Evolutionary conservation across 2,113 vertebrate species (phyloP).

Genomic region (Lophochroa leadbeateri): DNA sequence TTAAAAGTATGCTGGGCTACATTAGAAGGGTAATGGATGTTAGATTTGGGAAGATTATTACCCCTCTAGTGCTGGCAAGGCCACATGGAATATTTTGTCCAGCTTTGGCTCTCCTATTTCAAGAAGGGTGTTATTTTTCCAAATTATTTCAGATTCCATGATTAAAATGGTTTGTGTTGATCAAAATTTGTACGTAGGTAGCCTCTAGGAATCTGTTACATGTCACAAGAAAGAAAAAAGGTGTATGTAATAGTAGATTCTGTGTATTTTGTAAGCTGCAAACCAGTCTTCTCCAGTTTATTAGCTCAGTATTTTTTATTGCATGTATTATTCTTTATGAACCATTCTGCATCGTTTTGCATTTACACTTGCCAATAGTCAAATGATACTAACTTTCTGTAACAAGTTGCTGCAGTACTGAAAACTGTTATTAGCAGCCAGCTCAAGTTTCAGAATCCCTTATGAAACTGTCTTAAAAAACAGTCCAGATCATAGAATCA

Average conservation of each 20-base stretch:
- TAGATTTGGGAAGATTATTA: not conserved
- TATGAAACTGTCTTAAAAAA: not conserved
- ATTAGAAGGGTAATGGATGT: not conserved
- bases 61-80: not conserved
- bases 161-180: not conserved
- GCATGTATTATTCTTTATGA: not conserved
- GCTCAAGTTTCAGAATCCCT: not conserved
- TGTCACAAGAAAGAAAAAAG: not conserved
- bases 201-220: not conserved
- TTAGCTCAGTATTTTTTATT: not conserved
- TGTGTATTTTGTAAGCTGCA: not conserved
- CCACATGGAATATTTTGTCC: not conserved
- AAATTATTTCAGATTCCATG: not conserved
- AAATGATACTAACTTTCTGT: not conserved
- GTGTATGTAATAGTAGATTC: not conserved
- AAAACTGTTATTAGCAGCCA: not conserved
- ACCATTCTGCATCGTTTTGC: not conserved
- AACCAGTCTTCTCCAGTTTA: not conserved
- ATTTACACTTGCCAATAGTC: not conserved
- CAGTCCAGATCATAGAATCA: not conserved
- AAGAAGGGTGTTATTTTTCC: not conserved
- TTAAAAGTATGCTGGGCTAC: not conserved
- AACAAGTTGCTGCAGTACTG: not conserved
- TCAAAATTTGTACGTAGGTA: not conserved
- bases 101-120: not conserved